A percentile compares a stretch with the other conserved stretches of the same genome.
These are phyloP conservation scores for Pseudomyrmex sp. DNA, from an alignment of 1,140 invertebrate species.

Conservation along the genomic window DNA sequence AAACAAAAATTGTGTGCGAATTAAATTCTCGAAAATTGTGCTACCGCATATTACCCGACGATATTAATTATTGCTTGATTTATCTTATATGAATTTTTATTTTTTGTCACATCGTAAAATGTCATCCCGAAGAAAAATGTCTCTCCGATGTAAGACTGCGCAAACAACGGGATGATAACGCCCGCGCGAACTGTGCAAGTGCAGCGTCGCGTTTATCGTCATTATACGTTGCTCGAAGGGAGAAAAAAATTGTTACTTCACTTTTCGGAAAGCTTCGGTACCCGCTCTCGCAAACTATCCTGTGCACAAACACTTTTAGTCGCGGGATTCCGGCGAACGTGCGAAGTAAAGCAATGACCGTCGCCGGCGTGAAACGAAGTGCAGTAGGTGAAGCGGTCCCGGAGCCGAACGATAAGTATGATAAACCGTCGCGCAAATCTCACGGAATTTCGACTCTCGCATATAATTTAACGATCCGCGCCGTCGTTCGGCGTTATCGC, in stretches of 20 bases:
- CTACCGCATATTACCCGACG: neutral
- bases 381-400: neutral
- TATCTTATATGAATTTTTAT: neutral
- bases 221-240: neutral
- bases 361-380: slow-evolving; percentile 26
- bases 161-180: neutral
- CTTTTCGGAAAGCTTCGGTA: slow-evolving; percentile 34
- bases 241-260: slow-evolving; percentile 25
- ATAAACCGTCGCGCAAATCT: slow-evolving; percentile 52
- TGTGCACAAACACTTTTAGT: slow-evolving; percentile 56
- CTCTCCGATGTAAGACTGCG: neutral
- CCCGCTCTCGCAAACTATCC: slow-evolving; percentile 29
- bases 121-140: neutral
- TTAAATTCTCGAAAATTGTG: neutral
- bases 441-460: slow-evolving; percentile 53
- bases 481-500: slow-evolving; percentile 46
- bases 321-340: slow-evolving; percentile 34
- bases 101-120: neutral
- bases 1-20: no score
- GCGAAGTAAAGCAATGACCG: slow-evolving; percentile 56
- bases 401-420: slow-evolving; percentile 48
- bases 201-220: neutral
- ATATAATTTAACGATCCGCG: slow-evolving; percentile 54
- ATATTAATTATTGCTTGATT: neutral
- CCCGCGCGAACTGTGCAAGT: neutral